Evolutionary conservation across 1,140 invertebrate genomes (phyloP), one percentile per base, ranked within the genome.

Genomic region (Bombus terrestris): DNA sequence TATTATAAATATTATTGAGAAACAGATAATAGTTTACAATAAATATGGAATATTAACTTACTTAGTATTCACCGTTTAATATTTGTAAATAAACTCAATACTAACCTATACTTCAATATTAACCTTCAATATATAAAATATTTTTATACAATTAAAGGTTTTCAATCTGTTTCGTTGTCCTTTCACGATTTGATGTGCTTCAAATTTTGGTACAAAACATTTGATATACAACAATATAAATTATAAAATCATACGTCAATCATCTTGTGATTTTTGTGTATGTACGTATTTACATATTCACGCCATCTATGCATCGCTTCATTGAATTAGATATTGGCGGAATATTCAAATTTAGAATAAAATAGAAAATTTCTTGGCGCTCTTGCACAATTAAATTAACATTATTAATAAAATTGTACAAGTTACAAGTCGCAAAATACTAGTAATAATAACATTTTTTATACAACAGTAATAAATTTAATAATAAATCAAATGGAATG

Each of bases 41-140:
- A 81, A 35, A 47, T 37, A 22, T 37, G 25, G 6, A 2, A 47
- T 28, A 68, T 25, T 47, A 68, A n/a, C n/a, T 80, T 39, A 47
- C 3, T 66, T 37, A 71, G 5, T 39, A 32, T n/a, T 32, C 28
- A 10, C 3, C 72, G 4, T 10, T 81, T 81, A 57, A 8, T 39
- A 12, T 39, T 69, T 53, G 3, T 12, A 37, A 59, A 37, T 57
- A 18, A 10, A 73, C 4, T 57, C 28, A 75, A 32, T n/a, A 66
- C 32, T 83, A 83, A 83, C 71, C 71, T 82, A 25, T 41, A 2
- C 22, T 6, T 6, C 47, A 15, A 39, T 71, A 37, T 35, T 41
- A 71, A 79, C 25, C 43, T 73, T 22, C 1, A 9, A 6, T n/a
- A 9, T 73, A 8, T 4, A n/a, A 18, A 73, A 6, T 35, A 59